These are phyloP conservation scores for Stictocephala bisonia DNA, from an alignment of 2,888 invertebrate species.

Conservation along the genomic window DNA sequence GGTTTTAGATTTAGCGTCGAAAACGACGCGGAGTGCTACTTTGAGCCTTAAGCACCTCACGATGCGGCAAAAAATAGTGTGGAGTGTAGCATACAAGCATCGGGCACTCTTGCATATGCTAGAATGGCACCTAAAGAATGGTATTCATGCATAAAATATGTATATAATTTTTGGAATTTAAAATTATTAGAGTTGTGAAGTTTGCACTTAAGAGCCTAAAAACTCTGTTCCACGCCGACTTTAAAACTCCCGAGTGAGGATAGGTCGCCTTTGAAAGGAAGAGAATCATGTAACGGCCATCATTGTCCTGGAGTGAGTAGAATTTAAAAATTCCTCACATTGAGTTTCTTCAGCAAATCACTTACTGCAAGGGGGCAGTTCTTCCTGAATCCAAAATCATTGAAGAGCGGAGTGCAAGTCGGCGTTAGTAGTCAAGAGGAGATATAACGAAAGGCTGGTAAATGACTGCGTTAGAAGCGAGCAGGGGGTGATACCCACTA, in stretches of 20 bases:
- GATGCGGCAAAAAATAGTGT: neutral
- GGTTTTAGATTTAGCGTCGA: constrained; percentile 7
- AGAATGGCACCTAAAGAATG: too few relatives aligned
- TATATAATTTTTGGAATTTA: neutral
- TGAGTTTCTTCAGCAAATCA: neutral
- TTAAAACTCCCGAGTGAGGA: too few relatives aligned
- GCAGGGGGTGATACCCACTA: neutral
- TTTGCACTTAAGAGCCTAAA: too few relatives aligned
- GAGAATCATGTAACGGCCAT: neutral
- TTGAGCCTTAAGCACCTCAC: too few relatives aligned
- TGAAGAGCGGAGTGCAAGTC: neutral
- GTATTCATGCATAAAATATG: constrained; percentile 1
- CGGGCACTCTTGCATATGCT: too few relatives aligned
- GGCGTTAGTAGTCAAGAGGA: neutral
- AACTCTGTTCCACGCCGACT: neutral
- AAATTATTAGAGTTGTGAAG: neutral
- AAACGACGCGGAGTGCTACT: neutral
- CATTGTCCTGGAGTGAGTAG: neutral
- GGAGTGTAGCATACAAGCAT: too few relatives aligned
- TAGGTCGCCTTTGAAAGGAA: too few relatives aligned
- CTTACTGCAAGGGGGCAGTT: neutral
- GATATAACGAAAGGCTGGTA: neutral
- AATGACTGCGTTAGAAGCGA: neutral
- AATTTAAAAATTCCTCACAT: neutral
- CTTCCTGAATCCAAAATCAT: neutral